Evolutionary conservation across 2,888 invertebrate genomes (phyloP).

Genomic region (Danaus chrysippus): DNA sequence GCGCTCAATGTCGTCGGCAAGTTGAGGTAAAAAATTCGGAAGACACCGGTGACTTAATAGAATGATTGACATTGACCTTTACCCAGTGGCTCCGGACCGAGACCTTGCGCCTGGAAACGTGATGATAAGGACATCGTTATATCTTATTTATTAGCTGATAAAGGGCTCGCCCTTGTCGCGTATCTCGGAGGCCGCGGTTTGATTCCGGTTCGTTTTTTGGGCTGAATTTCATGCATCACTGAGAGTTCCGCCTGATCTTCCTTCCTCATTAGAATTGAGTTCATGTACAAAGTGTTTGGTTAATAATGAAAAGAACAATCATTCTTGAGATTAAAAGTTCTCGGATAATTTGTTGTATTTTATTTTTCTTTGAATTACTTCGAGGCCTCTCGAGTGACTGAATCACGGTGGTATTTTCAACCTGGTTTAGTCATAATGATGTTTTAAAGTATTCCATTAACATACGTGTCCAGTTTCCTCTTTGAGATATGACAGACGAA

Average conservation of each 20-base stretch:
- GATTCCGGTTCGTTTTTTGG: conserved; percentile 60
- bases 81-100: conserved; percentile 56
- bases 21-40: conserved; percentile 37
- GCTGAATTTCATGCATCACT: conserved; percentile 55
- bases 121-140: conserved; percentile 52
- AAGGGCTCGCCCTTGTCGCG: conserved; percentile 64
- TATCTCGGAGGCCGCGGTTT: conserved; percentile 48
- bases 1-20: conserved; percentile 32
- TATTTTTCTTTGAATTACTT: neutral
- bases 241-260: conserved; percentile 56
- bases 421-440: conserved; percentile 1
- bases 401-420: conserved; percentile 15
- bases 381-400: neutral
- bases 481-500: neutral
- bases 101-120: conserved; percentile 57
- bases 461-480: neutral
- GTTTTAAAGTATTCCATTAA: conserved; percentile 5
- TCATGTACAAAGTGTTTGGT: conserved; percentile 45
- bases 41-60: conserved; percentile 30
- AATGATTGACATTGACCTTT: conserved; percentile 60
- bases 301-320: conserved; percentile 36
- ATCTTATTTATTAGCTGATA: conserved; percentile 60
- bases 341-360: neutral
- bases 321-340: neutral
- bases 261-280: conserved; percentile 56